Conservation (phyloP, 2,888 invertebrate species). For the Flabesymbios commensalis region DNA sequence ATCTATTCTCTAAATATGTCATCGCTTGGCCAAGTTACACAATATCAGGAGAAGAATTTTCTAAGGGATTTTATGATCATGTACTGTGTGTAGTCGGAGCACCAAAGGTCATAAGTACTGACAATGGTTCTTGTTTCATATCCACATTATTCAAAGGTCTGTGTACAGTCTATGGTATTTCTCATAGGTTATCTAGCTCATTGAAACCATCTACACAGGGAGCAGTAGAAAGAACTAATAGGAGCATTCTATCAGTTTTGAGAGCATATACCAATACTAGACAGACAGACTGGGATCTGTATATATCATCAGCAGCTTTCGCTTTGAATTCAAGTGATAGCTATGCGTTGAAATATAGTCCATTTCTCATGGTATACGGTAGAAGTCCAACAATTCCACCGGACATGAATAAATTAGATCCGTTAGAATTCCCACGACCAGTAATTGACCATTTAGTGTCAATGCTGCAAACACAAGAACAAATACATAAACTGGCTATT, state of each 20-base stretch:
- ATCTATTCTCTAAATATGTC: too few relatives aligned
- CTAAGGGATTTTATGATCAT: background rate
- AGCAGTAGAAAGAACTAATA: background rate
- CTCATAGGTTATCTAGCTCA: background rate
- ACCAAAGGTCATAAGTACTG: background rate
- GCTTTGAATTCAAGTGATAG: background rate
- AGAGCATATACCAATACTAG: background rate
- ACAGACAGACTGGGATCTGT: background rate
- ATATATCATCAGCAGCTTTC: background rate
- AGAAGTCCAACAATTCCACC: background rate
- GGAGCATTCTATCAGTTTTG: background rate
- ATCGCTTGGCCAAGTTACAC: background rate
- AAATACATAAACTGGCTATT: background rate
- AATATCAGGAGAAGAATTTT: background rate
- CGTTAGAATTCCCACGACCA: background rate
- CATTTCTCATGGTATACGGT: too few relatives aligned
- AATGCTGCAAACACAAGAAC: too few relatives aligned
- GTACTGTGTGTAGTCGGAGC: background rate
- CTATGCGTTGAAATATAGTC: too few relatives aligned
- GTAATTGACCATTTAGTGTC: background rate
- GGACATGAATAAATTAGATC: background rate
- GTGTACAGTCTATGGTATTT: background rate
- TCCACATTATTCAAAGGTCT: background rate
- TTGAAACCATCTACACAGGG: background rate
- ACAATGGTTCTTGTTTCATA: background rate